Evolutionary conservation across 35 echinoderm and acorn worm genomes (phyloP).

Genomic region (Heliocidaris erythrogramma): DNA sequence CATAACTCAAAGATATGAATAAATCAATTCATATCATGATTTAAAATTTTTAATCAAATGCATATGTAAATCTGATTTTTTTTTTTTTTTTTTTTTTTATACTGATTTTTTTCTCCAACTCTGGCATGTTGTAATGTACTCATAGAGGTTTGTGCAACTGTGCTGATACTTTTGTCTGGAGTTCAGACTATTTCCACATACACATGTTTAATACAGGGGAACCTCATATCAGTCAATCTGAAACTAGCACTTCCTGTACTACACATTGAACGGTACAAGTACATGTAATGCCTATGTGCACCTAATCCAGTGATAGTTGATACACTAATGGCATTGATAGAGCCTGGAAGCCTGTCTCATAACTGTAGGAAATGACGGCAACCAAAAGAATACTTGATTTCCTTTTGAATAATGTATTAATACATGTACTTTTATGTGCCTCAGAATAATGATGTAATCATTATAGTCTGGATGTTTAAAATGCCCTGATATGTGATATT

Average conservation of each 20-base stretch:
- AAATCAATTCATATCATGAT: too few species aligned
- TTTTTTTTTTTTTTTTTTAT: too few species aligned
- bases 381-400: slow-evolving; percentile 14
- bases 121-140: too few species aligned
- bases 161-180: too few species aligned
- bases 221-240: not conserved
- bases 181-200: not conserved
- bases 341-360: not conserved
- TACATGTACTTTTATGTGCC: not conserved
- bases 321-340: not conserved
- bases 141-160: too few species aligned
- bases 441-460: not conserved
- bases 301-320: not conserved
- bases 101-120: too few species aligned
- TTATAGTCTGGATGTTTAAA: not conserved
- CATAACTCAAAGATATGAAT: too few species aligned
- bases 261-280: not conserved
- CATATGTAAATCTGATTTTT: too few species aligned
- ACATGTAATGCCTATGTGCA: not conserved
- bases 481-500: too few species aligned
- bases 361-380: slow-evolving; percentile 10
- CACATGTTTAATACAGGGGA: not conserved
- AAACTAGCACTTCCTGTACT: slow-evolving; percentile 34
- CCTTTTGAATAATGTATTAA: not conserved
- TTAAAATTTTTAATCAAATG: too few species aligned